A percentile compares a stretch with the other conserved stretches of the same genome.
These are phyloP conservation scores for Ectobius pallidus DNA, from an alignment of 2,888 invertebrate species.

Conservation along the genomic window DNA sequence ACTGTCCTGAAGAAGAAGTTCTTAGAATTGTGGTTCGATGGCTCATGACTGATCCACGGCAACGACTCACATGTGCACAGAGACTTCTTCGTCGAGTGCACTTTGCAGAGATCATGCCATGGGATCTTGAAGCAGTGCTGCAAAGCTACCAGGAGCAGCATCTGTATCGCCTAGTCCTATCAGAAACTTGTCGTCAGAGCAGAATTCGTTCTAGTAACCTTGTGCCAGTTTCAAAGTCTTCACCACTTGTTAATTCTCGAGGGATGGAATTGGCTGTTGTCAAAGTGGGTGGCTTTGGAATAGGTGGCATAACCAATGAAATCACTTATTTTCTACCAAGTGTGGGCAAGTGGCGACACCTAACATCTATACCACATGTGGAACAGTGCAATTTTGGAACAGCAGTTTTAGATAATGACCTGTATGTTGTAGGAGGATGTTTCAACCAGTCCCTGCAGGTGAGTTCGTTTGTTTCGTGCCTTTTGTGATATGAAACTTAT, in stretches of 20 bases:
- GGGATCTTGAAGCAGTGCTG: slow-evolving; percentile 50
- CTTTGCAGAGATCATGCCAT: slow-evolving; percentile 56
- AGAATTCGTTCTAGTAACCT: slow-evolving; percentile 23
- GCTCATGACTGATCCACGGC: slow-evolving; percentile 55
- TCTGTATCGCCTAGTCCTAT: slow-evolving; percentile 51
- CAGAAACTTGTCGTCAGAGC: slow-evolving; percentile 52
- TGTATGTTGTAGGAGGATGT: slow-evolving; percentile 74
- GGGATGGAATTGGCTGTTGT: slow-evolving; percentile 72
- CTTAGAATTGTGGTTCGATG: slow-evolving; percentile 65
- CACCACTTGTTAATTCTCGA: slow-evolving; percentile 62
- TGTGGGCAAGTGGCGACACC: slow-evolving; percentile 64
- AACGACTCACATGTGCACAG: slow-evolving; percentile 53
- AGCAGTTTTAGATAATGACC: slow-evolving; percentile 68
- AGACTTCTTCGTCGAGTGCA: slow-evolving; percentile 58
- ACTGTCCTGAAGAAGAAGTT: slow-evolving; percentile 67
- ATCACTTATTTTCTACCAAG: slow-evolving; percentile 68
- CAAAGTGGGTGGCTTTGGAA: slow-evolving; percentile 72
- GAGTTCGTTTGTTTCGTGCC: slow-evolving; percentile 35
- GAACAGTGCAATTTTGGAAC: slow-evolving; percentile 77
- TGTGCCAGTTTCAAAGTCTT: slow-evolving; percentile 43
- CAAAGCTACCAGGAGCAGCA: slow-evolving; percentile 49
- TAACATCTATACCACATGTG: slow-evolving; percentile 73
- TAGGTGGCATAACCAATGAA: slow-evolving; percentile 70
- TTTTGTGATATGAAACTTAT: background rate
- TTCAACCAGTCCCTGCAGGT: slow-evolving; percentile 69